Evolutionary conservation across 2,888 invertebrate species (phyloP), one percentile per base, ranked within the genome.

Genomic region (Nycteola revayana): DNA sequence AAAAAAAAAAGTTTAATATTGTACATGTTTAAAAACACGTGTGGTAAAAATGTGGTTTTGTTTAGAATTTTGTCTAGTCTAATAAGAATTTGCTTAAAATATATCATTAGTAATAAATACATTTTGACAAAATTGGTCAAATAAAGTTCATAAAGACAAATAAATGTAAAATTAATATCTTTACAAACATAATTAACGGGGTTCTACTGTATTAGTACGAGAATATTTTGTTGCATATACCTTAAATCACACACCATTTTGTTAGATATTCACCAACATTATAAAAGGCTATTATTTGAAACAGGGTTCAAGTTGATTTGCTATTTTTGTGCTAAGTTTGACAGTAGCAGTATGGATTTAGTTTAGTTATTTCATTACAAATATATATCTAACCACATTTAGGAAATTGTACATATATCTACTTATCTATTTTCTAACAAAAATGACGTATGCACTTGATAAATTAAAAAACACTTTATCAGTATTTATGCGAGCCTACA

Each of bases 331-430:
- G 14, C 2, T 14, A 14, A 2, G 2, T 14, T 14, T 14, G 14
- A 14, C 14, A 14, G 5, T 14, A 3, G 6, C 28, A 24, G 37
- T 31, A 11, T 32, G 26, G 30, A 25, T 28, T 32, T 28, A 35
- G 23, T 25, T 49, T 14, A 35, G 18, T 33, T 38, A 24, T 39
- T 28, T 14, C 7, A 35, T n/a, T 38, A 30, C 32, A 32, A 28
- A 36, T 43, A 32, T 5, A 2, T 14, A 14, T 42, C 31, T 32
- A 30, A 29, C 30, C 37, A 23, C 24, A 28, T 36, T 9, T 34
- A 38, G 26, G 8, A 37, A 41, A 40, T 43, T 55, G 49, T 52
- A 55, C 51, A 55, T 55, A 53, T 35, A 35, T 35, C 26, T 49
- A n/a, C n/a, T n/a, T n/a, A 14, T 14, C 2, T 14, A 31, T 49